phyloP scores from a whole-genome alignment of 2,888 invertebrate species.

The Drosophila suboccidentalis region DNA sequence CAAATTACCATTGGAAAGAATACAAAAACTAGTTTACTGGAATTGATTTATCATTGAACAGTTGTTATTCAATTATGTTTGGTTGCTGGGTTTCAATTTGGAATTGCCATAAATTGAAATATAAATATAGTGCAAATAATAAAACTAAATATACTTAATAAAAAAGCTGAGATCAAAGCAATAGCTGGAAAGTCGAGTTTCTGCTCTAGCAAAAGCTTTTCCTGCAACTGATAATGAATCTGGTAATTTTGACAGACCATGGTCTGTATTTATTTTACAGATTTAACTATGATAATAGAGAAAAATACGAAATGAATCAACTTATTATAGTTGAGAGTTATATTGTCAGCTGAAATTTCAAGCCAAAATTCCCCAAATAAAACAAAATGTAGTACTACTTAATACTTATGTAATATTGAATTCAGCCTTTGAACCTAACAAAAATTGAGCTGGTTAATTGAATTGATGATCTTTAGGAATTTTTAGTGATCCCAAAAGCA shows the following conservation, averaged over 20 bases:
- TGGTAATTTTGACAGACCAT: too few relatives aligned
- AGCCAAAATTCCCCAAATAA: too few relatives aligned
- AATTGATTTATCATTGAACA: neutral
- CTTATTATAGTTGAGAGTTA: too few relatives aligned
- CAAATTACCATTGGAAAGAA: neutral
- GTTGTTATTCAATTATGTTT: slow-evolving; percentile 10
- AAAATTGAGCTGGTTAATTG: neutral
- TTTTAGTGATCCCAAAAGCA: neutral
- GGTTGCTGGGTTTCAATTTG: neutral
- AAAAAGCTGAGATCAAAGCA: neutral
- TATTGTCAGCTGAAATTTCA: too few relatives aligned
- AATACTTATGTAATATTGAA: neutral
- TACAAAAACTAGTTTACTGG: neutral
- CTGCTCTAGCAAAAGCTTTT: too few relatives aligned
- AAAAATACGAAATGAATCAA: too few relatives aligned
- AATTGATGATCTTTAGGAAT: neutral
- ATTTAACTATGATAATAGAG: too few relatives aligned
- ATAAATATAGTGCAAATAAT: neutral
- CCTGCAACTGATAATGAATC: neutral
- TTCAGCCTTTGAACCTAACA: neutral
- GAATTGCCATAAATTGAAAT: slow-evolving; percentile 1
- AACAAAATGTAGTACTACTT: too few relatives aligned
- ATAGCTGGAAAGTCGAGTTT: neutral
- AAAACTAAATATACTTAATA: neutral
- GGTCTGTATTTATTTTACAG: too few relatives aligned